These are phyloP conservation scores for Ondatra zibethicus DNA, from an alignment of 2,113 vertebrate species.

Conservation along the genomic window DNA sequence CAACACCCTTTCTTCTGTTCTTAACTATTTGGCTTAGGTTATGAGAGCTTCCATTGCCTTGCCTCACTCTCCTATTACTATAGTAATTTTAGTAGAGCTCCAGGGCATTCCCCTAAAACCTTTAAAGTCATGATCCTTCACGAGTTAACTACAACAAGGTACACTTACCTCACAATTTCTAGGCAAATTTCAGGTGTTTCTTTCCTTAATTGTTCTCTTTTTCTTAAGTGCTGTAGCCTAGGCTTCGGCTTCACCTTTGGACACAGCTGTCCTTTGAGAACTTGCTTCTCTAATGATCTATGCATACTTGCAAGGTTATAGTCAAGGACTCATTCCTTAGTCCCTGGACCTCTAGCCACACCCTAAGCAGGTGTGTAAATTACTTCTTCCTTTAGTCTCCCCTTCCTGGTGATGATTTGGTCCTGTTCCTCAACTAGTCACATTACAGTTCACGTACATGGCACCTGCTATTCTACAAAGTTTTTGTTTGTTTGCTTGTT, in stretches of 20 bases:
- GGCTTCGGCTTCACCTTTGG: constrained; percentile 48
- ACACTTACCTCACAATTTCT: constrained; percentile 64
- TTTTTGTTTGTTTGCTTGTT: background rate
- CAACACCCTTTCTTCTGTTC: background rate
- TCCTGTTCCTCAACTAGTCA: constrained; percentile 37
- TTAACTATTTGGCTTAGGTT: background rate
- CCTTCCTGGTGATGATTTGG: constrained; percentile 47
- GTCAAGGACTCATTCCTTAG: constrained; percentile 58
- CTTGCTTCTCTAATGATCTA: constrained; percentile 58
- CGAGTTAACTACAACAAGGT: constrained; percentile 37
- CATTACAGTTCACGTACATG: constrained; percentile 44
- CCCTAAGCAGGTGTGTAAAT: constrained; percentile 66
- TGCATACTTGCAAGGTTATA: constrained; percentile 51
- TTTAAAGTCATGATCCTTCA: background rate
- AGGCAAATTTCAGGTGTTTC: constrained; percentile 37
- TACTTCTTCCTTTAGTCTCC: constrained; percentile 67
- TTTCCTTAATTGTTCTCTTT: constrained; percentile 23
- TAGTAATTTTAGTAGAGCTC: background rate
- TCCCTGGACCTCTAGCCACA: constrained; percentile 63
- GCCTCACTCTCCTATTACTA: background rate
- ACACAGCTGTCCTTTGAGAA: constrained; percentile 50
- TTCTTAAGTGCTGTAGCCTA: constrained; percentile 46
- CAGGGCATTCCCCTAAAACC: background rate
- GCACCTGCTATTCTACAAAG: background rate
- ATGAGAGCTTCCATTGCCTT: background rate